phyloP scores from a whole-genome alignment of 2,113 vertebrate genomes.

The Syrrhaptes paradoxus region DNA sequence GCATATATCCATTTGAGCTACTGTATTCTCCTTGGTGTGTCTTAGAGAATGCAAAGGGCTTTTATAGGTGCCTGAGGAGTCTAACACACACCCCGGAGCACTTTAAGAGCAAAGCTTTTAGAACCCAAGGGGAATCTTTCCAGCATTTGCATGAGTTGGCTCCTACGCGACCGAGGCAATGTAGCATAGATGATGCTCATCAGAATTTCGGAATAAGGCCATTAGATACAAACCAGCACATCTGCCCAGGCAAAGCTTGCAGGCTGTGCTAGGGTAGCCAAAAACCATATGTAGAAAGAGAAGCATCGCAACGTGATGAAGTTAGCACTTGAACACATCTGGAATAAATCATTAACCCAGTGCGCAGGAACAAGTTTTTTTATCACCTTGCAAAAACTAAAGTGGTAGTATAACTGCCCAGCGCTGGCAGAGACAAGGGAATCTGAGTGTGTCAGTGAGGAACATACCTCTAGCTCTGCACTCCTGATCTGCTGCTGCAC shows the following conservation, averaged over 20 bases:
- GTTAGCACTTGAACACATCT: not conserved
- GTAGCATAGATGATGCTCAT: not conserved
- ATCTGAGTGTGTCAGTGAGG: not conserved
- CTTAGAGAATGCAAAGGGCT: not conserved
- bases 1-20: not conserved
- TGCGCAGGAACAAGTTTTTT: not conserved
- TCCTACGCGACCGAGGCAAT: not conserved
- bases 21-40: not conserved
- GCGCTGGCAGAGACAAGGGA: not conserved
- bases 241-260: not conserved
- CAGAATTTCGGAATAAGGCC: not conserved
- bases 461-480: not conserved
- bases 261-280: not conserved
- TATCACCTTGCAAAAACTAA: not conserved
- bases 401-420: not conserved
- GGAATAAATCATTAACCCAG: not conserved
- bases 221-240: not conserved
- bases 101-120: not conserved
- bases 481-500: not conserved
- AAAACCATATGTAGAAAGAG: not conserved
- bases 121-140: not conserved
- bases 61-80: not conserved
- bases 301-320: not conserved
- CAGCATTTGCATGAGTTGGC: not conserved
- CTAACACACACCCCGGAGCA: not conserved